Percentiles rank a stretch among this genome's conserved stretches.
Evolutionary conservation across 2,113 vertebrate genomes (phyloP).

Genomic region (Willisornis vidua): DNA sequence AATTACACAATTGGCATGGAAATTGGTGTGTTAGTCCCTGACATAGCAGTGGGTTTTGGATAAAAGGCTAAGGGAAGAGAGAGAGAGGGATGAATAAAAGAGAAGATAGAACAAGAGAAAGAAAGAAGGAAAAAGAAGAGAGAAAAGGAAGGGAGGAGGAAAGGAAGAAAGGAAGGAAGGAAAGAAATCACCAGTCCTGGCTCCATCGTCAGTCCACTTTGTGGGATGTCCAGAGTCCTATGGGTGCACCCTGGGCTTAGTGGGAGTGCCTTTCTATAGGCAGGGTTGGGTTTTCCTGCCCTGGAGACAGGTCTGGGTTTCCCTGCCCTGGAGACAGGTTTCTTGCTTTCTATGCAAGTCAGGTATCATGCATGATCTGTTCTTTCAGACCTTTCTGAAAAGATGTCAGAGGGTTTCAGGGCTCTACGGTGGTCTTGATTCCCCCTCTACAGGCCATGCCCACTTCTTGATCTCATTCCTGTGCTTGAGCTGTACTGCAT

Average conservation of each 20-base stretch:
- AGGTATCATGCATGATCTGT: background rate
- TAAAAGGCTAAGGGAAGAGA: background rate
- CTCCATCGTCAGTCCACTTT: background rate
- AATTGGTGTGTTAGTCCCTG: background rate
- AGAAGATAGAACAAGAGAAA: background rate
- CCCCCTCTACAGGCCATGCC: accelerated
- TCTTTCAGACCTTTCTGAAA: background rate
- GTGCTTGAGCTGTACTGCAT: background rate
- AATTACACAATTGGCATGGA: background rate
- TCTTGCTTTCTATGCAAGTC: background rate
- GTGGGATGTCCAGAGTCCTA: background rate
- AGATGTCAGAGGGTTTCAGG: background rate
- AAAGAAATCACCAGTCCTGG: background rate
- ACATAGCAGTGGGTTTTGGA: background rate
- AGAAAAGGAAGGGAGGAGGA: background rate
- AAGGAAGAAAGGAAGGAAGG: background rate
- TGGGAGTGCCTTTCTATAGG: background rate
- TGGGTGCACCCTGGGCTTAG: background rate
- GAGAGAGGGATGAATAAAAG: background rate
- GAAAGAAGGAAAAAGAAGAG: no score
- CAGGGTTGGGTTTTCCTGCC: background rate
- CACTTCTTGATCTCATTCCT: accelerated
- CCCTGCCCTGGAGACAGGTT: background rate
- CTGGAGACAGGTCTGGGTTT: background rate
- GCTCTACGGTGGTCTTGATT: background rate